Percentiles rank a stretch among this genome's conserved stretches.
These are phyloP conservation scores for Holothuria leucospilota DNA, from an alignment of 53 echinoderm and acorn worm genomes.

Conservation along the genomic window DNA sequence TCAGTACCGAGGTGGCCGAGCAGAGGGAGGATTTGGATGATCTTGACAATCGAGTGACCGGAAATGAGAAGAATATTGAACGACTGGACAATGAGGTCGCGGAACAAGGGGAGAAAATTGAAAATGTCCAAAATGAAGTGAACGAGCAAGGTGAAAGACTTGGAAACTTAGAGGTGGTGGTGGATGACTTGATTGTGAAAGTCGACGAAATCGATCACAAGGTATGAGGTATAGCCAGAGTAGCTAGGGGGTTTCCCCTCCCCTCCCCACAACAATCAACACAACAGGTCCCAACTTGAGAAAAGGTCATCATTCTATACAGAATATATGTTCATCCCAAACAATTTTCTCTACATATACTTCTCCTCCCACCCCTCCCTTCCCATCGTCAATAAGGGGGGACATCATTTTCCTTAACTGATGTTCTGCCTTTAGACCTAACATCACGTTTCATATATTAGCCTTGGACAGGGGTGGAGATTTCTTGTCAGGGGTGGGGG, in stretches of 20 bases:
- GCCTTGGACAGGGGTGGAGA: too few relatives aligned
- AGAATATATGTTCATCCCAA: neutral
- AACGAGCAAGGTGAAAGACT: slow-evolving; percentile 82
- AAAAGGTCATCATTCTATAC: neutral
- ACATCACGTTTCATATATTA: too few relatives aligned
- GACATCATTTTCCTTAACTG: too few relatives aligned
- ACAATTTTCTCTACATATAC: neutral
- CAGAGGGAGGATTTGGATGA: slow-evolving; percentile 74
- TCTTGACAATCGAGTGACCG: slow-evolving; percentile 77
- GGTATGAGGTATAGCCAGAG: slow-evolving; percentile 44
- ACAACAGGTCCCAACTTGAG: too few relatives aligned
- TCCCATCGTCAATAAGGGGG: too few relatives aligned
- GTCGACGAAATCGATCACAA: slow-evolving; percentile 97
- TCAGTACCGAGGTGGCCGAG: slow-evolving; percentile 77
- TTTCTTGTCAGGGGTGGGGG: too few relatives aligned
- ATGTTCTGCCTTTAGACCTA: too few relatives aligned
- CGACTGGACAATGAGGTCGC: slow-evolving; percentile 77
- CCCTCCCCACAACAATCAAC: neutral
- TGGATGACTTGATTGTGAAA: slow-evolving; percentile 81
- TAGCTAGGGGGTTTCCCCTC: neutral
- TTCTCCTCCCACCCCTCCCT: too few relatives aligned
- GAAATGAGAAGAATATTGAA: slow-evolving; percentile 72
- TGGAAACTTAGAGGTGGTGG: slow-evolving; percentile 81
- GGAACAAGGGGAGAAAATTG: slow-evolving; percentile 75
- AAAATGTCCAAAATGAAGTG: slow-evolving; percentile 82